Percentiles rank a stretch among this genome's conserved stretches.
Conservation (phyloP, 2,888 invertebrate genomes). For the Zaprionus bogoriensis region DNA sequence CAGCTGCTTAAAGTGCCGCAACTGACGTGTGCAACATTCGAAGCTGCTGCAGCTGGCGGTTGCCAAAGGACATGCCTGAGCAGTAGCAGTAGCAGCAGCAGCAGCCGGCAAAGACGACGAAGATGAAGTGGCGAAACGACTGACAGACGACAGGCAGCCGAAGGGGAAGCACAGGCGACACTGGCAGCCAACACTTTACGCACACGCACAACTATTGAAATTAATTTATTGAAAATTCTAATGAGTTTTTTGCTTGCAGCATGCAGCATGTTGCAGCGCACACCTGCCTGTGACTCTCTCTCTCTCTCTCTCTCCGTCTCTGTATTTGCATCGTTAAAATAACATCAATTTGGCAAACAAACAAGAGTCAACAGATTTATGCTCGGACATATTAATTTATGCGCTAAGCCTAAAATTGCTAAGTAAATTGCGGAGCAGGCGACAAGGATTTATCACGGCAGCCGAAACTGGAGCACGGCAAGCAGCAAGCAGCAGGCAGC, state of each 20-base stretch:
- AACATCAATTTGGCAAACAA: slow-evolving; percentile 39
- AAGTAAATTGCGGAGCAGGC: slow-evolving; percentile 51
- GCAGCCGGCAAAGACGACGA: slow-evolving; percentile 37
- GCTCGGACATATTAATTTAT: slow-evolving; percentile 69
- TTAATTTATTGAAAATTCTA: slow-evolving; percentile 76
- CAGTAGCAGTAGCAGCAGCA: too few relatives aligned
- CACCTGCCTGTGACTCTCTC: too few relatives aligned
- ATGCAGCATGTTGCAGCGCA: slow-evolving; percentile 17
- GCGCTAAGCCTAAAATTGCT: slow-evolving; percentile 51
- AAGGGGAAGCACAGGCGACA: neutral
- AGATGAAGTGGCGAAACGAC: slow-evolving; percentile 63
- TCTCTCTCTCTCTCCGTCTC: too few relatives aligned
- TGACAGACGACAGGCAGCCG: slow-evolving; percentile 8
- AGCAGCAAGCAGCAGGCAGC: slow-evolving; percentile 19
- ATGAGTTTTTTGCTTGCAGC: slow-evolving; percentile 53
- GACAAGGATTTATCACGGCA: slow-evolving; percentile 58
- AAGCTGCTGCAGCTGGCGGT: slow-evolving; percentile 24
- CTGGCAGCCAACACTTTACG: slow-evolving; percentile 33
- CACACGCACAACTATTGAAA: slow-evolving; percentile 66
- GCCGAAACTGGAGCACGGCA: slow-evolving; percentile 21
- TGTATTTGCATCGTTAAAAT: slow-evolving; percentile 25
- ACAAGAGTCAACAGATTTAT: slow-evolving; percentile 63
- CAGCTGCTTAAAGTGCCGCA: slow-evolving; percentile 63
- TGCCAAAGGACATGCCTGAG: slow-evolving; percentile 37
- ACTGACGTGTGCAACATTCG: slow-evolving; percentile 67